phyloP scores from a whole-genome alignment of 2,113 vertebrate genomes.

The Pterocles orientalis region DNA sequence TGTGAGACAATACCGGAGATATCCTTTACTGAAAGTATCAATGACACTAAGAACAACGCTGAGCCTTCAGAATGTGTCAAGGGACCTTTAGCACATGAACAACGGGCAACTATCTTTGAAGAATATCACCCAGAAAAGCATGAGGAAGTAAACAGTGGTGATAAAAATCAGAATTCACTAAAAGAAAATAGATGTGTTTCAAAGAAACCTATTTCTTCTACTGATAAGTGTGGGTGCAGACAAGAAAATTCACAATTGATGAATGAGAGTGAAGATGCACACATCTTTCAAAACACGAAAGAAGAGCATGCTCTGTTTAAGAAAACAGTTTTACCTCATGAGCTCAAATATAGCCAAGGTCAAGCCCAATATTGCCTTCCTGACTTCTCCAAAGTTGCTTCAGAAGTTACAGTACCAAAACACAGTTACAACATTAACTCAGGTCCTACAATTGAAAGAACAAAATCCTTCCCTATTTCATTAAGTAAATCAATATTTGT shows the following conservation, averaged over 20 bases:
- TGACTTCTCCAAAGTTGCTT: conserved; percentile 76
- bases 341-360: conserved; percentile 75
- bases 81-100: background rate
- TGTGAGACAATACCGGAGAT: conserved; percentile 85
- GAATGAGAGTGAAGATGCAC: background rate
- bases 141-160: background rate
- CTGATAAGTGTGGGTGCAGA: background rate
- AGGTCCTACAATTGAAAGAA: conserved; percentile 42
- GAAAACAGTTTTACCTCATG: conserved; percentile 59
- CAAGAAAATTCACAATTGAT: background rate
- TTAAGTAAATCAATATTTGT: conserved; percentile 44
- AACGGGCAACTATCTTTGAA: background rate
- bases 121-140: background rate
- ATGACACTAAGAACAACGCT: conserved; percentile 61
- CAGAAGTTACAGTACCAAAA: conserved; percentile 81
- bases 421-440: conserved; percentile 36
- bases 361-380: conserved; percentile 77
- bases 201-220: background rate
- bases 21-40: conserved; percentile 79
- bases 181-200: background rate
- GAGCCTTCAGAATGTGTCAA: background rate
- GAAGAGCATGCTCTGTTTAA: conserved; percentile 29
- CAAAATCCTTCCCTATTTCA: conserved; percentile 70
- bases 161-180: background rate
- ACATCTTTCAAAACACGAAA: background rate